Percentiles rank a stretch among this genome's conserved stretches.
phyloP scores from a whole-genome alignment of 2,888 invertebrate species.

The Mythimna pallens region DNA sequence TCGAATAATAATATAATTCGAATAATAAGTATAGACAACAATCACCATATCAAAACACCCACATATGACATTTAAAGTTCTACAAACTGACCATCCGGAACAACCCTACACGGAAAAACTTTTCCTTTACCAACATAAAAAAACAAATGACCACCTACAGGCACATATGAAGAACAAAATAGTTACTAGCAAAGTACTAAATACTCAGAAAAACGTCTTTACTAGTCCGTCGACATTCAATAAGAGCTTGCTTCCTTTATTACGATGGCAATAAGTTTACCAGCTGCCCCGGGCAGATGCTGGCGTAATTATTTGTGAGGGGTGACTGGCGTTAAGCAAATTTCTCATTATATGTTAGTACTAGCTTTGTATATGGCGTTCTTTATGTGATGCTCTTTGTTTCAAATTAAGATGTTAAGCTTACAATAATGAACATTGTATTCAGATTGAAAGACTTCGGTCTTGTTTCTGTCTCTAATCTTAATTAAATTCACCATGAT shows the following conservation, averaged over 20 bases:
- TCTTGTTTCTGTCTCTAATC: conserved; percentile 10
- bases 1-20: not conserved
- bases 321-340: conserved; percentile 67
- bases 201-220: conserved; percentile 60
- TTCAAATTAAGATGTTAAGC: conserved; percentile 5
- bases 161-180: conserved; percentile 40
- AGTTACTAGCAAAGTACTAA: conserved; percentile 31
- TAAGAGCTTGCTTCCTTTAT: conserved; percentile 79
- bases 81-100: not conserved
- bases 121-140: not conserved
- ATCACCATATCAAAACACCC: not conserved
- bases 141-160: conserved; percentile 14
- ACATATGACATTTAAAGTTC: conserved; percentile 32
- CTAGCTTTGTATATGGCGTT: conserved; percentile 34
- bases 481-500: conserved; percentile 13
- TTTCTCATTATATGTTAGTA: conserved; percentile 59
- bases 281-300: conserved; percentile 81
- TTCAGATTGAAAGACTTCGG: conserved; percentile 10
- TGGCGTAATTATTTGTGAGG: conserved; percentile 74
- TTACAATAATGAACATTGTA: conserved; percentile 20
- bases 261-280: conserved; percentile 75
- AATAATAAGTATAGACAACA: conserved; percentile 1
- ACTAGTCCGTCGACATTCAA: conserved; percentile 70
- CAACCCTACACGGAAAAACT: conserved; percentile 19
- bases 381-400: conserved; percentile 25